phyloP scores from a whole-genome alignment of 2,797 vertebrate genomes.

The Apogon hyalosoma region DNA sequence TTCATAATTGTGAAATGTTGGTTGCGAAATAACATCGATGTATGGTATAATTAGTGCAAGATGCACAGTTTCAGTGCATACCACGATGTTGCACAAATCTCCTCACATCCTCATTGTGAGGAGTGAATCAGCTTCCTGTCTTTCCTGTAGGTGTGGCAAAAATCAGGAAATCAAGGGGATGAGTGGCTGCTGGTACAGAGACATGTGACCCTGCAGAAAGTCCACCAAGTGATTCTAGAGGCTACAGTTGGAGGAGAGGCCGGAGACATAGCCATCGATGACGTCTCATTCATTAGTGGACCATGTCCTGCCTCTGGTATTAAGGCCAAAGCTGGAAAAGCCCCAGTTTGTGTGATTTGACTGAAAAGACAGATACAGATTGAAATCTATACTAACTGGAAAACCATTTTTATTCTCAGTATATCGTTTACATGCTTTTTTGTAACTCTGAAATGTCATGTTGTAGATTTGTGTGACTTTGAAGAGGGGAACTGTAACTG shows the following conservation, averaged over 20 bases:
- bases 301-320: constrained; percentile 78
- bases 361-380: no score
- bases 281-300: constrained; percentile 73
- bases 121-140: constrained; percentile 69
- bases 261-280: constrained; percentile 83
- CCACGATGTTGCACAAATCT: constrained; percentile 66
- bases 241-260: constrained; percentile 79
- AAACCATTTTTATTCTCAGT: neutral
- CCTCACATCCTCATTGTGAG: constrained; percentile 78
- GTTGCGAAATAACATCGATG: constrained; percentile 72
- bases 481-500: constrained; percentile 82
- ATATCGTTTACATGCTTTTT: neutral
- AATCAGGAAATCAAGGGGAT: constrained; percentile 74
- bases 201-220: constrained; percentile 71
- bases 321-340: constrained; percentile 5
- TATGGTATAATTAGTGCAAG: constrained; percentile 44
- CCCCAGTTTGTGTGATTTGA: neutral
- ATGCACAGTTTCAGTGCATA: constrained; percentile 54
- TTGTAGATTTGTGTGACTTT: constrained; percentile 82
- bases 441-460: constrained; percentile 4
- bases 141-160: constrained; percentile 85
- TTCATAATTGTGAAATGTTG: constrained; percentile 74
- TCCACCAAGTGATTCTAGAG: constrained; percentile 82
- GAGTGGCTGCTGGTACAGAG: constrained; percentile 77
- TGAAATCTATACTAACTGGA: no score